These are phyloP conservation scores for Oncorhynchus tshawytscha DNA, from an alignment of 2,113 vertebrate genomes.

Conservation along the genomic window DNA sequence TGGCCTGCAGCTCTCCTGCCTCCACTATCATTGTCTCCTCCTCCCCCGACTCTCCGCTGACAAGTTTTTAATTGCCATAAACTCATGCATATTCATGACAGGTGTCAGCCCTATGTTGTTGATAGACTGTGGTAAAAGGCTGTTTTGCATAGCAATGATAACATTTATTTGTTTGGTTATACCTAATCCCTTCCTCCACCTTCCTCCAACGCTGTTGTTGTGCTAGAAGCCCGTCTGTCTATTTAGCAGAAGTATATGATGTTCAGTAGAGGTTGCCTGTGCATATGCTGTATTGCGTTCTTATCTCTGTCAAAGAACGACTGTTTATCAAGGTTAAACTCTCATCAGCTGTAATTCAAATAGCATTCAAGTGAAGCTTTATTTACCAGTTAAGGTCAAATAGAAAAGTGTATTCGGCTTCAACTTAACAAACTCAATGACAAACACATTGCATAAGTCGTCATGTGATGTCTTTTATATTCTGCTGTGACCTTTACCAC, in stretches of 20 bases:
- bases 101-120: conserved; percentile 26
- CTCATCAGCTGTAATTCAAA: too few relatives aligned
- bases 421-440: too few relatives aligned
- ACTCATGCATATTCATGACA: conserved; percentile 67
- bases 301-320: too few relatives aligned
- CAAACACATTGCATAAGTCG: too few relatives aligned
- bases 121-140: conserved; percentile 36
- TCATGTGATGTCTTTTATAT: too few relatives aligned
- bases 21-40: conserved; percentile 40
- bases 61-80: conserved; percentile 61
- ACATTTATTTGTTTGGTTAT: conserved; percentile 28
- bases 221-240: conserved; percentile 24
- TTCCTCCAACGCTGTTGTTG: not conserved
- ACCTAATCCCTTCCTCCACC: not conserved
- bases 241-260: not conserved
- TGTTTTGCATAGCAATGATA: conserved; percentile 43
- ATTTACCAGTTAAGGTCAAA: too few relatives aligned
- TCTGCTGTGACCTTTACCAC: not conserved
- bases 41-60: conserved; percentile 29
- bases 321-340: too few relatives aligned
- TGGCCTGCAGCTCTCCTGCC: conserved; percentile 42
- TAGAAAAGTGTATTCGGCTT: too few relatives aligned
- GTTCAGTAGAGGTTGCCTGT: conserved; percentile 7
- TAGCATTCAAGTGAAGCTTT: too few relatives aligned
- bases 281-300: not conserved